These are phyloP conservation scores for Lepidurus apus DNA, from an alignment of 1,140 invertebrate species.

Conservation along the genomic window DNA sequence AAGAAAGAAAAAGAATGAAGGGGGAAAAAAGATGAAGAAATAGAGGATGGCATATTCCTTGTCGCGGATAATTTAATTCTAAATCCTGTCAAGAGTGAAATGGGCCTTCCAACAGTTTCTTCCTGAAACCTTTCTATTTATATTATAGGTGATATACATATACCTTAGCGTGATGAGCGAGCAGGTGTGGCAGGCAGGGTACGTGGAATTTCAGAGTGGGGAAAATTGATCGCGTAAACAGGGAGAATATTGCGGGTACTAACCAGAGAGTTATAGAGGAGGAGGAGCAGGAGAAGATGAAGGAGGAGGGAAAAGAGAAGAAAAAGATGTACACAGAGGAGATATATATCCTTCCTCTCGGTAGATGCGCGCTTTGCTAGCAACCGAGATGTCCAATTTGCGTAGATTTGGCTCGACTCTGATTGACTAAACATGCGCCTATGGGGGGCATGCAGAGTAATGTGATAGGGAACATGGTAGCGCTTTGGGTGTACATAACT, in stretches of 20 bases:
- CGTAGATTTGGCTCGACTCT: not conserved
- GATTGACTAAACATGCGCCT: not conserved
- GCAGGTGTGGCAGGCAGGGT: not conserved
- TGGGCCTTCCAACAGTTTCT: not conserved
- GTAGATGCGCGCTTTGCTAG: not conserved
- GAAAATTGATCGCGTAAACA: conserved; percentile 4
- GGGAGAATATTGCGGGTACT: not conserved
- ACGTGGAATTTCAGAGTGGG: not conserved
- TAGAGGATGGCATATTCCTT: conserved; percentile 11
- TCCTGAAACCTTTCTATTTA: not conserved
- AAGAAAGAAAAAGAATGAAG: not conserved
- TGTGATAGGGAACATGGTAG: not conserved
- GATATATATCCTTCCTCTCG: not conserved
- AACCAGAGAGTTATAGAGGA: not conserved
- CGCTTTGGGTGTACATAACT: not conserved
- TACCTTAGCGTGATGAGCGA: conserved; percentile 14
- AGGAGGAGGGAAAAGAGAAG: not conserved
- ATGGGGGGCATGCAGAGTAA: not conserved
- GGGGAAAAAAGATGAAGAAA: not conserved
- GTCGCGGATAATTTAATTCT: conserved; percentile 11
- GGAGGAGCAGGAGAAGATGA: not conserved
- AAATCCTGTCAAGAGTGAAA: conserved; percentile 15
- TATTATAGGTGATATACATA: not conserved
- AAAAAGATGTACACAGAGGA: not conserved
- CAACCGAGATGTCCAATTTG: not conserved